Conservation (phyloP, 37 sponge, comb jelly and placozoan species). For the Crambe crambe region DNA sequence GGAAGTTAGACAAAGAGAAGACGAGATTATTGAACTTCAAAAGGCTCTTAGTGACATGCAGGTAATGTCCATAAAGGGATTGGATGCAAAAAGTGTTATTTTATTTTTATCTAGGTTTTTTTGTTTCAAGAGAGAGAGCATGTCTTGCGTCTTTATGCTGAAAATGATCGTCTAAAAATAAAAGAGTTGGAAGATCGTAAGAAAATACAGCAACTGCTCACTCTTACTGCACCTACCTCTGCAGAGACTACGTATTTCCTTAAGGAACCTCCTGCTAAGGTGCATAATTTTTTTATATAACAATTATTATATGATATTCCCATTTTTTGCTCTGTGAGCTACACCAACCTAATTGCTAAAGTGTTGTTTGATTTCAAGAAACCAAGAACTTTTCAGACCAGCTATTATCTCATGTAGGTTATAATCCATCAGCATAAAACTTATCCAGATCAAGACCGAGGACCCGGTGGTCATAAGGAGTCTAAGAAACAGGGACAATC, state of each 20-base stretch:
- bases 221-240: constrained; percentile 65
- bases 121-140: constrained; percentile 96
- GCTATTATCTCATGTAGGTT: constrained; percentile 1
- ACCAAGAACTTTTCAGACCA: no score
- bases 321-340: no score
- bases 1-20: constrained; percentile 92
- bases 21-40: constrained; percentile 94
- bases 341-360: no score
- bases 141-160: constrained; percentile 93
- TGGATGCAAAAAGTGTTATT: neutral
- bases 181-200: constrained; percentile 93
- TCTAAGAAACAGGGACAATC: neutral
- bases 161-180: constrained; percentile 96
- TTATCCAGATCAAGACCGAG: constrained; percentile 25
- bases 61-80: constrained; percentile 29
- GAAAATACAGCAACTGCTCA: constrained; percentile 92
- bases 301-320: no score
- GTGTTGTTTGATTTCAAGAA: neutral
- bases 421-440: constrained; percentile 20
- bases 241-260: constrained; percentile 80
- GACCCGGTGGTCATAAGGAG: constrained; percentile 79
- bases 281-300: neutral
- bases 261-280: constrained; percentile 68
- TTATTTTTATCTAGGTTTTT: constrained; percentile 74
- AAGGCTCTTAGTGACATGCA: constrained; percentile 99